A percentile compares a stretch with the other conserved stretches of the same genome.
Conservation (phyloP, 1,140 invertebrate genomes). For the Trichoplusia ni region DNA sequence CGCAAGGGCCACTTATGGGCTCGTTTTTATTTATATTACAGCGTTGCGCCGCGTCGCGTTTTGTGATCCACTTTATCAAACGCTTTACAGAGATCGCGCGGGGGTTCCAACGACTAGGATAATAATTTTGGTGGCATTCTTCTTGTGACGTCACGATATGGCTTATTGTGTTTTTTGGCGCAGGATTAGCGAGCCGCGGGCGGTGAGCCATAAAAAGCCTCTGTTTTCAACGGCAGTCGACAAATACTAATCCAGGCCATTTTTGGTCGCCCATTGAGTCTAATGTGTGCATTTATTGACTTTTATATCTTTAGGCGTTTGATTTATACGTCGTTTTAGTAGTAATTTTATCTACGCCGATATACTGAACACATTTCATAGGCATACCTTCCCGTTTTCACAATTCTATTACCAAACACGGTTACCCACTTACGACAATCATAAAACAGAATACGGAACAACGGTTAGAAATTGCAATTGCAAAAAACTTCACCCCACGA, state of each 20-base stretch:
- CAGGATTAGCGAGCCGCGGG: conserved; percentile 61
- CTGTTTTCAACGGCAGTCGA: conserved; percentile 44
- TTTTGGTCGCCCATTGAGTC: conserved; percentile 31
- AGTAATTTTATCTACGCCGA: too few species aligned
- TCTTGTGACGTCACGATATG: conserved; percentile 57
- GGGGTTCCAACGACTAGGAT: conserved; percentile 73
- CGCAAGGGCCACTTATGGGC: conserved; percentile 74
- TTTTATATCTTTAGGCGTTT: too few species aligned
- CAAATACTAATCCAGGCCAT: conserved; percentile 47
- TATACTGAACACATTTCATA: too few species aligned
- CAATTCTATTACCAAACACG: conserved; percentile 14
- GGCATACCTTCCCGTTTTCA: neutral
- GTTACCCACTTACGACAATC: conserved; percentile 22
- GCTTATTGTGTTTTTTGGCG: conserved; percentile 78
- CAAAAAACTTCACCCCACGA: conserved; percentile 73
- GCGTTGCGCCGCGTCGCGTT: conserved; percentile 59
- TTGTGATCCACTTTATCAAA: conserved; percentile 81
- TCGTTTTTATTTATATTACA: conserved; percentile 76
- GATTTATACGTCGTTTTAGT: neutral
- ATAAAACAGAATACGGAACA: conserved; percentile 50
- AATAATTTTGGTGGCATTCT: conserved; percentile 65
- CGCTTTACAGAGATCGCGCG: conserved; percentile 69
- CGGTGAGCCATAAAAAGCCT: conserved; percentile 58
- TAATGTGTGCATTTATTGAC: conserved; percentile 16
- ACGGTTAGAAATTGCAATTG: conserved; percentile 51